Base-by-base conservation (phyloP, 1,140 invertebrate species). In the Drosophila kanapiae region DNA sequence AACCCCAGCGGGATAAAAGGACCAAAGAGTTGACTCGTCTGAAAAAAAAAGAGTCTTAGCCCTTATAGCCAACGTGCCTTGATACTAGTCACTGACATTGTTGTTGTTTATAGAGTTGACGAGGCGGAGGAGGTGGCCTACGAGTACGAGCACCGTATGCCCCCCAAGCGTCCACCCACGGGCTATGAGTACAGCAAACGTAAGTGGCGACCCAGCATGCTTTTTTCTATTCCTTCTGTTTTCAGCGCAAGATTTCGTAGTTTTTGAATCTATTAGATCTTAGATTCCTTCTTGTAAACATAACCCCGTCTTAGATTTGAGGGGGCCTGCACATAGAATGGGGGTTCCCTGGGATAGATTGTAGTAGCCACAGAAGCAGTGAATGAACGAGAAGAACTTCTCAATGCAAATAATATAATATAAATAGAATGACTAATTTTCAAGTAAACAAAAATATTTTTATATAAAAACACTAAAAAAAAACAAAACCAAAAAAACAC, bases 141-240 rank as follows among this genome's bases (percentile, higher is more conserved):
- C 53, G 86, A 90, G 27, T 90, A 90, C 54, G 85, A 90, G 56
- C 85, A 90, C 63, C 86, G 81, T 29, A 77, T 90, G 70, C 33
- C 61, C 35, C 56, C 78, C 29, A 90, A 90, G 65, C 81, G 85
- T 48, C 49, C 86, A 35, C 78, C 61, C 27, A 69, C 82, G 9
- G 81, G 78, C 61, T 90, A 90, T 71, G 86, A 90, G 64, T 90
- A 85, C 48, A 82, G 31, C 56, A 90, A 90, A 91, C 82, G 85
- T 90, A 90, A 90, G 85, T 90, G 38, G 38, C 23, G 14, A 49
- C 10, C 18, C 14, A 53, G 40, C 62, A 67, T 38, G 38, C 6
- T 18, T 31, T 18, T 31, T 29, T 29, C 23, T 1, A 23, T 13
- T 48, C 18, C 6, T 6, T 6, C 16, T 27, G 11, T 33, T 71